Base-by-base conservation (phyloP, 92 coral and sea anemone species). In the Nematostella vectensis region DNA sequence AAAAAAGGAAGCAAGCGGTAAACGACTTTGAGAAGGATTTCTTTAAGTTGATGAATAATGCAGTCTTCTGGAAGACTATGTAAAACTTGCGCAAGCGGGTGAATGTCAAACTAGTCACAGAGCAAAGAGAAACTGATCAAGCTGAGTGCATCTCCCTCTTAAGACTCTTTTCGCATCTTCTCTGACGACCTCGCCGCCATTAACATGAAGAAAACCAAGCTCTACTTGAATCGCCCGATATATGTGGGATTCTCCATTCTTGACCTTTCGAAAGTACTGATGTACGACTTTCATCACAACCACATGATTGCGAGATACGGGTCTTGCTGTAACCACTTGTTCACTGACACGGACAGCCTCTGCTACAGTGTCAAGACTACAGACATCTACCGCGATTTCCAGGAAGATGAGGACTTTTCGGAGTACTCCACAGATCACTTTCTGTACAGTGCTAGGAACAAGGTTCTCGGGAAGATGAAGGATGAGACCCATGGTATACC, bases 221-320 rank as follows among this genome's bases (percentile, higher is more conserved):
- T 63, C 4, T 29, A 25, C 27, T 57, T 64, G 42, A 54, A 64
- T 52, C 64, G 63, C 0, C 71, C 71, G 43, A 64, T 54, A 24
- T 64, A 64, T 27, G 71, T 64, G 21, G 71, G 65, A 29, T 29
- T 64, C 30, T 27, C 30, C 50, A 64, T 64, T 20, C 30, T 64
- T 18, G 71, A 64, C 27, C 71, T 64, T 38, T 52, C 64, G 15
- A 64, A 64, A 64, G 31, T 29, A 0, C 63, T 64, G 28, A 64
- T 64, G 71, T 64, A 64, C 22, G 63, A 64, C 20, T 64, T 64
- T 21, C 71, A 64, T 38, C 54, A 64, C 19, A 55, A 65, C 45
- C 39, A 65, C 29, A 54, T 65, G 27, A 54, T 30, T 19, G 24
- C 19, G 29, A 54, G 54, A 26, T 65, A 65, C 23, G 52, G 30